Evolutionary conservation across 2,888 invertebrate species (phyloP).

Genomic region (Hypomecis punctinalis): DNA sequence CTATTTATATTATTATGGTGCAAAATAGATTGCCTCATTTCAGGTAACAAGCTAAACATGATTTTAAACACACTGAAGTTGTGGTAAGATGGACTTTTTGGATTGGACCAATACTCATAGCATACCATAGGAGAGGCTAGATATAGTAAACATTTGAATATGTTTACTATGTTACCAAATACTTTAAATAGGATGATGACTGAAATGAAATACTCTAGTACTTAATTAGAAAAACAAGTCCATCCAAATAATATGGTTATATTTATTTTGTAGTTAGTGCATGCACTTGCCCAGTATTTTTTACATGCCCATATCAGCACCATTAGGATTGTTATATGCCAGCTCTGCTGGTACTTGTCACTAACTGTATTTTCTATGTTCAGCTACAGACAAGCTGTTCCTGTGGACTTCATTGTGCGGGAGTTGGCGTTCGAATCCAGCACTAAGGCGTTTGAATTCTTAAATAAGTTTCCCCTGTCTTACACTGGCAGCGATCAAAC

Average conservation of each 20-base stretch:
- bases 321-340: conserved; percentile 43
- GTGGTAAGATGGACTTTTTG: conserved; percentile 2
- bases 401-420: conserved; percentile 93
- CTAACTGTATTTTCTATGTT: conserved; percentile 83
- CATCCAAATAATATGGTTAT: too few species aligned
- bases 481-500: conserved; percentile 88
- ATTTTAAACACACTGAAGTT: neutral
- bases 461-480: conserved; percentile 91
- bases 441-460: conserved; percentile 95
- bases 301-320: conserved; percentile 20
- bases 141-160: neutral
- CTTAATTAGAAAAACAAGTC: too few species aligned
- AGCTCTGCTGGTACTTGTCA: conserved; percentile 71
- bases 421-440: conserved; percentile 94
- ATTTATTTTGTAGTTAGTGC: neutral
- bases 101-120: neutral
- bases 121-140: neutral
- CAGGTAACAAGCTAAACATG: conserved; percentile 2
- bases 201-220: too few species aligned
- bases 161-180: too few species aligned
- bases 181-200: too few species aligned
- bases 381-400: conserved; percentile 97
- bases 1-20: conserved; percentile 25
- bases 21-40: conserved; percentile 13
- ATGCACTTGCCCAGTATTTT: neutral